These are phyloP conservation scores for Poecilus cupreus DNA, from an alignment of 2,888 invertebrate genomes.

Conservation along the genomic window DNA sequence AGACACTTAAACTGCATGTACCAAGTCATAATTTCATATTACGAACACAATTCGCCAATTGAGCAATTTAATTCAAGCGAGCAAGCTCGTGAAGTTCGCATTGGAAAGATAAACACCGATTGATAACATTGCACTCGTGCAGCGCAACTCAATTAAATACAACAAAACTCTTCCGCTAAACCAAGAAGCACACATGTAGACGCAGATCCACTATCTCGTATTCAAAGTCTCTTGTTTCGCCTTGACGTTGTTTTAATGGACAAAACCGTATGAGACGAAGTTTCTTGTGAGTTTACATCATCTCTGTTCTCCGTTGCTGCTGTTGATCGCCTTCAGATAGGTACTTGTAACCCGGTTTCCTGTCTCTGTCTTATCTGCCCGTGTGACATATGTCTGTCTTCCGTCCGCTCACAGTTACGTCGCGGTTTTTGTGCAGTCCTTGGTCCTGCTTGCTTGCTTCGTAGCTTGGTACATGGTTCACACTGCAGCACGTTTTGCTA, in stretches of 20 bases:
- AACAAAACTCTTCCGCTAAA: slow-evolving; percentile 15
- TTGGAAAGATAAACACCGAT: slow-evolving; percentile 35
- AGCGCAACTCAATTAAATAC: slow-evolving; percentile 25
- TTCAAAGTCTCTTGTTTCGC: slow-evolving; percentile 17
- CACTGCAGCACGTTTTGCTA: neutral
- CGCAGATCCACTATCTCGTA: slow-evolving; percentile 1
- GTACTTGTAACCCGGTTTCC: slow-evolving; percentile 53
- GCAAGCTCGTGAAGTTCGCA: neutral
- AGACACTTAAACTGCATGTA: neutral
- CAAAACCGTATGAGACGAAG: slow-evolving; percentile 40
- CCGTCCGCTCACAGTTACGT: neutral
- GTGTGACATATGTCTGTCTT: slow-evolving; percentile 41
- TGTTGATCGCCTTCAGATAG: slow-evolving; percentile 40
- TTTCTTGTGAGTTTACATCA: slow-evolving; percentile 49
- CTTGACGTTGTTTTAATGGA: slow-evolving; percentile 56
- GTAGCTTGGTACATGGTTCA: neutral
- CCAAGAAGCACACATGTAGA: neutral
- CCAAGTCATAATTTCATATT: neutral
- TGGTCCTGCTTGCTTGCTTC: neutral
- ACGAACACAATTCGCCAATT: neutral
- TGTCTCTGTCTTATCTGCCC: slow-evolving; percentile 37
- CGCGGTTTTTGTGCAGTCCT: neutral
- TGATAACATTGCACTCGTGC: slow-evolving; percentile 28
- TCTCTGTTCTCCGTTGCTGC: slow-evolving; percentile 10
- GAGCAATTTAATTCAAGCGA: slow-evolving; percentile 13